phyloP scores from a whole-genome alignment of 2,888 invertebrate genomes.

The Rutpela maculata region DNA sequence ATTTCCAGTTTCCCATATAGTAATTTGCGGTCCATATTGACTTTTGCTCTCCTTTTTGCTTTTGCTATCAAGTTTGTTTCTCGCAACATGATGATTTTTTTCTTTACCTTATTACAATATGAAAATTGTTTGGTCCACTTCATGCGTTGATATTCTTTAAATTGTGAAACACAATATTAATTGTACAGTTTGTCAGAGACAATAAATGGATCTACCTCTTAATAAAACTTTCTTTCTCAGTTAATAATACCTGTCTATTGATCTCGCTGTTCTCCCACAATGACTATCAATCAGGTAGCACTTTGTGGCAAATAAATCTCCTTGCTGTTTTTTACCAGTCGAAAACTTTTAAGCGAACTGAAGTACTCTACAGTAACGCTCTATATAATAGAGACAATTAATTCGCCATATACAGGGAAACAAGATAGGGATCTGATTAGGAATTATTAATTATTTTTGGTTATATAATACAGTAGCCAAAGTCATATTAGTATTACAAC shows the following conservation, averaged over 20 bases:
- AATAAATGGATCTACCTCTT: not conserved
- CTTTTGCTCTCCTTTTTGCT: too few species aligned
- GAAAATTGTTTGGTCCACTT: not conserved
- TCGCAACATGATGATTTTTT: too few species aligned
- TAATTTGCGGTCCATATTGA: too few species aligned
- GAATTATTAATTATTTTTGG: too few species aligned
- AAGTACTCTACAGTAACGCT: not conserved
- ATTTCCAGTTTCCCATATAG: too few species aligned
- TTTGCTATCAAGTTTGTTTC: too few species aligned
- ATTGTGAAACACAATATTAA: not conserved
- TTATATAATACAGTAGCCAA: too few species aligned
- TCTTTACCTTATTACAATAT: too few species aligned
- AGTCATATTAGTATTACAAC: too few species aligned
- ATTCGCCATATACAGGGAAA: too few species aligned
- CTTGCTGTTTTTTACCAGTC: not conserved
- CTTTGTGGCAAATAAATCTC: conserved; percentile 1
- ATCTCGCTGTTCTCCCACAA: not conserved
- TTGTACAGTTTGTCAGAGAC: not conserved
- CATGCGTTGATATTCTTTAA: not conserved
- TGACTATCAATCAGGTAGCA: conserved; percentile 4
- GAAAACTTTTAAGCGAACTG: not conserved
- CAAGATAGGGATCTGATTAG: too few species aligned
- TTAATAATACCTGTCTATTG: not conserved
- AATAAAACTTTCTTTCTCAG: not conserved
- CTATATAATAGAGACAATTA: too few species aligned